phyloP scores from a whole-genome alignment of 53 echinoderm and acorn worm genomes.

The Luidia sarsii region DNA sequence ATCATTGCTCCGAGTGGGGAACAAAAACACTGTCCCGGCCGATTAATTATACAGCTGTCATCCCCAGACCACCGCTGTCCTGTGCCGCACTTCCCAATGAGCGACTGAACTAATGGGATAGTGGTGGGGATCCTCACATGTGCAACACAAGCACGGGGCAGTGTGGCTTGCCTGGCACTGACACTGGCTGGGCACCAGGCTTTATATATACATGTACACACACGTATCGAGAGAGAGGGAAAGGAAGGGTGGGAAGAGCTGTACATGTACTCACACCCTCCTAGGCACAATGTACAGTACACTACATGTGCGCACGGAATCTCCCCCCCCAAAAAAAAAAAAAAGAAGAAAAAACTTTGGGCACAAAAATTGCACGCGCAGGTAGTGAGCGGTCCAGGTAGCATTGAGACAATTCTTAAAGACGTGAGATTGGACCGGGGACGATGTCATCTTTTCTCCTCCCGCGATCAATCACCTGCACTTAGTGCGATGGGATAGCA shows the following conservation, averaged over 20 bases:
- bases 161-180: neutral
- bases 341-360: slow-evolving; percentile 53
- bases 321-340: too few relatives aligned
- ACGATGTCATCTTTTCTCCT: slow-evolving; percentile 49
- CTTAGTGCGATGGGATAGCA: slow-evolving; percentile 48
- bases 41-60: slow-evolving; percentile 61
- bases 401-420: slow-evolving; percentile 42
- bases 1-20: slow-evolving; percentile 36
- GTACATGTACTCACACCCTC: slow-evolving; percentile 31
- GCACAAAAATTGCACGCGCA: slow-evolving; percentile 35
- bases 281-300: slow-evolving; percentile 7
- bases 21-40: slow-evolving; percentile 38
- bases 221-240: too few relatives aligned
- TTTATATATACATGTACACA: slow-evolving; percentile 12
- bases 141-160: slow-evolving; percentile 50
- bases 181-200: slow-evolving; percentile 14
- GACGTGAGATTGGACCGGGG: slow-evolving; percentile 22
- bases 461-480: slow-evolving; percentile 50
- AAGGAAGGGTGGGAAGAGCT: neutral
- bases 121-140: slow-evolving; percentile 55
- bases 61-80: slow-evolving; percentile 11
- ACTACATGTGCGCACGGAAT: neutral
- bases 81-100: slow-evolving; percentile 34
- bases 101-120: slow-evolving; percentile 4
- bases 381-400: too few relatives aligned